A percentile compares a stretch with the other conserved stretches of the same genome.
Conservation (phyloP, 2,888 invertebrate species). For the Caenorhabditis sp. region DNA sequence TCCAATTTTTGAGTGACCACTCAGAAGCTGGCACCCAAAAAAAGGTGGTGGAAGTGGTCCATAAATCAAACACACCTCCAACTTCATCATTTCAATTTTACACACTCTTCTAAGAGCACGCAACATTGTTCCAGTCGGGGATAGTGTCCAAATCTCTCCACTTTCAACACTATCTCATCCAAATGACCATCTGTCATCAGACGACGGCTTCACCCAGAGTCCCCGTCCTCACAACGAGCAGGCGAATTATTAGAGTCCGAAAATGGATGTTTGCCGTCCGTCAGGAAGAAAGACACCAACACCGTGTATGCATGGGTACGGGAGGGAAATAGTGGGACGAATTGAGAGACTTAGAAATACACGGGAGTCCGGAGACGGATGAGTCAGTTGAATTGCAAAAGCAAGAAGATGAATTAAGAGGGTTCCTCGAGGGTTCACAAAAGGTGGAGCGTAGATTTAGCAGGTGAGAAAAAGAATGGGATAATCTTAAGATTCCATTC, state of each 20-base stretch:
- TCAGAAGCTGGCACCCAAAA: not conserved
- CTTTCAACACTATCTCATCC: not conserved
- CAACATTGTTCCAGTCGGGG: constrained; percentile 54
- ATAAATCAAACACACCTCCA: constrained; percentile 36
- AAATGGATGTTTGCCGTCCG: constrained; percentile 64
- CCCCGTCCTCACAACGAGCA: constrained; percentile 33
- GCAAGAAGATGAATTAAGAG: constrained; percentile 24
- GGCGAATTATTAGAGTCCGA: constrained; percentile 58
- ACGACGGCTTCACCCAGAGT: constrained; percentile 34
- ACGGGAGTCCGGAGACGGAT: constrained; percentile 45
- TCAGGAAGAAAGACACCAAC: constrained; percentile 62
- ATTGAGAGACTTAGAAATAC: constrained; percentile 45
- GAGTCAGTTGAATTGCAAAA: constrained; percentile 48
- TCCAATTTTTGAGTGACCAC: constrained; percentile 53
- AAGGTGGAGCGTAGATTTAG: constrained; percentile 2
- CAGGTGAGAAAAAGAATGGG: not conserved
- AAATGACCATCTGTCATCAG: constrained; percentile 63
- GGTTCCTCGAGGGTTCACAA: not conserved
- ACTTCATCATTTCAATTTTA: constrained; percentile 7
- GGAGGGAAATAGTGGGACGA: constrained; percentile 27
- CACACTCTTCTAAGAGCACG: constrained; percentile 14
- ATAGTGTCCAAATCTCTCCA: constrained; percentile 41
- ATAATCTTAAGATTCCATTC: no score
- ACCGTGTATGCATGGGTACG: constrained; percentile 60
- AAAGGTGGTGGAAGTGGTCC: constrained; percentile 8